Evolutionary conservation across 1,140 invertebrate species (phyloP).

Genomic region (Macrotrachela quadricornifera): DNA sequence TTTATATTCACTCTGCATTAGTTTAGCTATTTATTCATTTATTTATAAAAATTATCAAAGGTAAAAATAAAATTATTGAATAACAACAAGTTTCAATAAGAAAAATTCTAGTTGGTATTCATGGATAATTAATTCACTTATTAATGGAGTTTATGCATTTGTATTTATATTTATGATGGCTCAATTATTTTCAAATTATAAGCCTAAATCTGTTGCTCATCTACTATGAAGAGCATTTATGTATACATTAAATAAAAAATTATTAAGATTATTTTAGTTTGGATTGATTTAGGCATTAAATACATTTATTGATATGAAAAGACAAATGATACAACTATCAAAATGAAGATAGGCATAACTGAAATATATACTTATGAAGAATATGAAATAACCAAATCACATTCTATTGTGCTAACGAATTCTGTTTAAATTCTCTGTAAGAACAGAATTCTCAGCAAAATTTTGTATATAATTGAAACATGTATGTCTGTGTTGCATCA

Average conservation of each 20-base stretch:
- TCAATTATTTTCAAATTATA: conserved; percentile 93
- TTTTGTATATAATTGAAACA: too few species aligned
- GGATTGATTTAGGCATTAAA: too few species aligned
- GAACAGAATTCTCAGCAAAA: too few species aligned
- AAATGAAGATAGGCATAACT: too few species aligned
- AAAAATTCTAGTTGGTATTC: conserved; percentile 68
- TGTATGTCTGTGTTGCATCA: too few species aligned
- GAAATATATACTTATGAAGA: too few species aligned
- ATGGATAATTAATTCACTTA: conserved; percentile 72
- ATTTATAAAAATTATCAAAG: conserved; percentile 61
- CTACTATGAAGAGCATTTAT: conserved; percentile 90
- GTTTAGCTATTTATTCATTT: conserved; percentile 70
- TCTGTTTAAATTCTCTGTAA: too few species aligned
- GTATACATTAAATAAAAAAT: conserved; percentile 70
- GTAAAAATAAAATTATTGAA: conserved; percentile 9
- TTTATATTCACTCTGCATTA: conserved; percentile 65
- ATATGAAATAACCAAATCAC: too few species aligned
- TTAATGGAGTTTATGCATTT: conserved; percentile 88
- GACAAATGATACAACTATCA: too few species aligned
- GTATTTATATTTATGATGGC: conserved; percentile 95
- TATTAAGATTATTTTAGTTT: too few species aligned
- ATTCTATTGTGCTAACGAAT: too few species aligned
- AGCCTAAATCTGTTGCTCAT: conserved; percentile 87
- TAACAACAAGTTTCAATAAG: conserved; percentile 12
- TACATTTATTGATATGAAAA: too few species aligned